phyloP scores from a whole-genome alignment of 2,113 vertebrate species.

The Pelobates fuscus region DNA sequence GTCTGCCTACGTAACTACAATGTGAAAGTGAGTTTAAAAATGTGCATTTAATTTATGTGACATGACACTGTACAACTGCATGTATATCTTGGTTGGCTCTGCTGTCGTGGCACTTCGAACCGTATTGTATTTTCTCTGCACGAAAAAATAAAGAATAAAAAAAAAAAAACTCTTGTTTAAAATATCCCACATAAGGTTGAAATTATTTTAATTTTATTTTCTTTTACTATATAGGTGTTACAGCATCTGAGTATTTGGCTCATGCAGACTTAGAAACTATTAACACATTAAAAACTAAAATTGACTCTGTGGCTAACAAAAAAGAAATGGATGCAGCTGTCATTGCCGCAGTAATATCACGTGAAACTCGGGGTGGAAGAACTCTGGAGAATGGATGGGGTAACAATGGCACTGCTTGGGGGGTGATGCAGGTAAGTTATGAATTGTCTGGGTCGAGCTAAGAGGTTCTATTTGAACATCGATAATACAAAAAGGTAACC shows the following conservation, averaged over 20 bases:
- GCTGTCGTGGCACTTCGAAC: too few relatives aligned
- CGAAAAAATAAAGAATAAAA: too few relatives aligned
- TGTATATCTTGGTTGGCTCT: too few relatives aligned
- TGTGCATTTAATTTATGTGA: too few relatives aligned
- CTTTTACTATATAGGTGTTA: constrained; percentile 14
- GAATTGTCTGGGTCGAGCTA: too few relatives aligned
- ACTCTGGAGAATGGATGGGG: constrained; percentile 58
- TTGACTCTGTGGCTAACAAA: constrained; percentile 56
- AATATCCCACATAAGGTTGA: too few relatives aligned
- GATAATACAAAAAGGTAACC: not conserved
- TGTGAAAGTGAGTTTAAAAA: too few relatives aligned
- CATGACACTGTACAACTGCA: too few relatives aligned
- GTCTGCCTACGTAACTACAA: too few relatives aligned
- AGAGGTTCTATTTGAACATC: not conserved
- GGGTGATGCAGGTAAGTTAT: constrained; percentile 75
- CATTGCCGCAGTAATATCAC: constrained; percentile 68
- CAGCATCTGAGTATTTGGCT: constrained; percentile 67
- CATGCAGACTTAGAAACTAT: constrained; percentile 62
- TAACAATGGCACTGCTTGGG: constrained; percentile 64
- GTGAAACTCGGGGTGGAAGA: constrained; percentile 67
- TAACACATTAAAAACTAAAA: constrained; percentile 59
- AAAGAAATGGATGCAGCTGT: constrained; percentile 64
- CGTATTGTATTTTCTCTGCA: too few relatives aligned
- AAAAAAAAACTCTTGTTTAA: too few relatives aligned
- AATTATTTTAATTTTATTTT: too few relatives aligned